phyloP scores from a whole-genome alignment of 2,888 invertebrate genomes.

The Cremastobaeus sp. region DNA sequence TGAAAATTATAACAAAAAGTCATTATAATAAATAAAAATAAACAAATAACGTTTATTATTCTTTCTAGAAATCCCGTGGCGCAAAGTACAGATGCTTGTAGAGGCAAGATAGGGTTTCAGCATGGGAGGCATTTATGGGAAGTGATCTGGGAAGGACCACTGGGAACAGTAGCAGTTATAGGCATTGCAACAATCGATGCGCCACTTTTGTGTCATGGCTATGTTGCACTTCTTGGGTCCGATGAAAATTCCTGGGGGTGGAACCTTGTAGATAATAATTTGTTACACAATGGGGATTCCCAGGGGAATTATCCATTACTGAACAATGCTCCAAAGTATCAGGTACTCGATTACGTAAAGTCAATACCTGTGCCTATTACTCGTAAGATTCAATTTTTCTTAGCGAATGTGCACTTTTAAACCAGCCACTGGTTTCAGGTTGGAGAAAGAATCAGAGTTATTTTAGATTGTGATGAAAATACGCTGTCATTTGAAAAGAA shows the following conservation, averaged over 20 bases:
- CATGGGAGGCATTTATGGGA: conserved; percentile 98
- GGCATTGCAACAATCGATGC: conserved; percentile 97
- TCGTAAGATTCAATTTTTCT: not conserved
- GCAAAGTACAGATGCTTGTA: conserved; percentile 97
- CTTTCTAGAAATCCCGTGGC: conserved; percentile 94
- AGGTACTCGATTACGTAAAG: conserved; percentile 80
- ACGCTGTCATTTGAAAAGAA: conserved; percentile 98
- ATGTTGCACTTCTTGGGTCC: conserved; percentile 95
- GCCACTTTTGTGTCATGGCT: conserved; percentile 94
- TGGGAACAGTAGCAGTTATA: conserved; percentile 98
- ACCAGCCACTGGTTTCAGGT: conserved; percentile 86
- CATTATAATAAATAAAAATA: no score
- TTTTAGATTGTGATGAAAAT: conserved; percentile 98
- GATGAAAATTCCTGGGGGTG: conserved; percentile 99
- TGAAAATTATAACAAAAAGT: no score
- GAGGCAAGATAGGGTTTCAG: conserved; percentile 93
- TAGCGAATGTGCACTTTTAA: not conserved
- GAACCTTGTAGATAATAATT: conserved; percentile 98
- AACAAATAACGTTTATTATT: no score
- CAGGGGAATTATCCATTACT: conserved; percentile 95
- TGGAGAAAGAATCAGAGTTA: conserved; percentile 97
- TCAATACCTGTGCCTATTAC: not conserved
- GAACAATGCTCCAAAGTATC: conserved; percentile 98
- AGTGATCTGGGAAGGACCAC: conserved; percentile 98
- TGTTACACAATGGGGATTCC: conserved; percentile 96